Evolutionary conservation across 2,888 invertebrate genomes (phyloP).

Genomic region (Ganaspis brasiliensis): DNA sequence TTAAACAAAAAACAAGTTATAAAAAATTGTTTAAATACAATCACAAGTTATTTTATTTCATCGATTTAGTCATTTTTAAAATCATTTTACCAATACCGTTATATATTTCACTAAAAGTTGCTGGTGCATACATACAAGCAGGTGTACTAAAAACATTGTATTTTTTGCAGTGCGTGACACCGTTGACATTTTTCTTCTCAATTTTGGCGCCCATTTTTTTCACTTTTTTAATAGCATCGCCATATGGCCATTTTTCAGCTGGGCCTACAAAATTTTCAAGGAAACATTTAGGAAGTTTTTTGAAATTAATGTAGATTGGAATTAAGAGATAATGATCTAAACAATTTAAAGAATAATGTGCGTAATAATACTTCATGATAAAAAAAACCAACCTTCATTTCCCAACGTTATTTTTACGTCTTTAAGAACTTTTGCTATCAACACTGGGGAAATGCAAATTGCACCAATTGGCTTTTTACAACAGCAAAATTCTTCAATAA

Average conservation of each 20-base stretch:
- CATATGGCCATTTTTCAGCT: constrained; percentile 80
- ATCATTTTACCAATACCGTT: constrained; percentile 82
- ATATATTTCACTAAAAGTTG: constrained; percentile 80
- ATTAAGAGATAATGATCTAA: too few species aligned
- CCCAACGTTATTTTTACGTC: constrained; percentile 79
- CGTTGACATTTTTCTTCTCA: constrained; percentile 77
- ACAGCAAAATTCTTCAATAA: constrained; percentile 47
- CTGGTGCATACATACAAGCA: constrained; percentile 82
- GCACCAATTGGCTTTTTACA: constrained; percentile 49
- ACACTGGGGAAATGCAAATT: constrained; percentile 50
- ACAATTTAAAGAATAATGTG: too few species aligned
- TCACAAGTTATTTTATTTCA: constrained; percentile 43
- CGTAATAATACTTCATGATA: not conserved
- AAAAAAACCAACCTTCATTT: constrained; percentile 71
- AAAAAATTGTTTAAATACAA: too few species aligned
- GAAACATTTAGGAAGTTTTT: constrained; percentile 8
- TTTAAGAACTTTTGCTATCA: constrained; percentile 76
- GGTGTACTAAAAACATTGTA: constrained; percentile 82
- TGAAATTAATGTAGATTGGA: not conserved
- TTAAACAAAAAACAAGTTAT: too few species aligned
- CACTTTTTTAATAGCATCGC: constrained; percentile 80
- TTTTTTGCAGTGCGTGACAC: constrained; percentile 80
- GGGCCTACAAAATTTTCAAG: constrained; percentile 70
- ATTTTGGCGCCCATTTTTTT: constrained; percentile 81
- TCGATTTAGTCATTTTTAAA: constrained; percentile 62